Percentiles rank a stretch among this genome's conserved stretches.
Evolutionary conservation across 1,140 invertebrate genomes (phyloP).

Genomic region (Cherax destructor): DNA sequence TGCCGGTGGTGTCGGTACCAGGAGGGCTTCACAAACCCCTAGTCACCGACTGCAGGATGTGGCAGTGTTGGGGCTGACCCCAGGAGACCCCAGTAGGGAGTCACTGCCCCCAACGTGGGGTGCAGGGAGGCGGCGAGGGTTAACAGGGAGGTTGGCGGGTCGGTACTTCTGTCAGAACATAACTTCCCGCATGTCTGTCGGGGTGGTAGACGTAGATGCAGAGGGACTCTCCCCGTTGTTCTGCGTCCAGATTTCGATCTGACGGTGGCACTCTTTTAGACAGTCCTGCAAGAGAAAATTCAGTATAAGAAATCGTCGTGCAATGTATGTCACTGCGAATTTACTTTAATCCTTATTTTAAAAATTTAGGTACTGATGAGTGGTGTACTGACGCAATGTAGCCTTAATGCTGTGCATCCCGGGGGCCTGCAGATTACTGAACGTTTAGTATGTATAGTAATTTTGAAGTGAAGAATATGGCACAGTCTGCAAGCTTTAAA

Average conservation of each 20-base stretch:
- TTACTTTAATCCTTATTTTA: not conserved
- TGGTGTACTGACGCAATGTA: not conserved
- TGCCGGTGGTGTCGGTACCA: conserved; percentile 56
- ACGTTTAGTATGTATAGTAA: too few relatives aligned
- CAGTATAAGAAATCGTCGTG: not conserved
- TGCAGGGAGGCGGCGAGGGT: conserved; percentile 39
- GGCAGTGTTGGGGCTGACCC: conserved; percentile 67
- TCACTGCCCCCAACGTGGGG: conserved; percentile 4
- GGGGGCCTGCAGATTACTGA: too few relatives aligned
- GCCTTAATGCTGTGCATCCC: not conserved
- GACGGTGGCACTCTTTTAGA: conserved; percentile 62
- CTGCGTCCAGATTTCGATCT: conserved; percentile 65
- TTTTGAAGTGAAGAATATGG: too few relatives aligned
- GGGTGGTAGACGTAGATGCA: conserved; percentile 50
- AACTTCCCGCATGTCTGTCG: conserved; percentile 60
- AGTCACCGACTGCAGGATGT: conserved; percentile 67
- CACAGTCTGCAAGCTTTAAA: too few relatives aligned
- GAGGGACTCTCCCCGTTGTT: conserved; percentile 29
- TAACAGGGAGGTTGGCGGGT: conserved; percentile 27
- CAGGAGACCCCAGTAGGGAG: conserved; percentile 29
- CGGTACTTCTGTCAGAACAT: conserved; percentile 58
- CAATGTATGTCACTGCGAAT: not conserved
- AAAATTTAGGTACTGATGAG: not conserved
- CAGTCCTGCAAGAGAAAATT: conserved; percentile 42
- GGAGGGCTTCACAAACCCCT: conserved; percentile 53